Percentiles rank a stretch among this genome's conserved stretches.
Evolutionary conservation across 1,140 invertebrate species (phyloP).

Genomic region (Zaprionus inermis): DNA sequence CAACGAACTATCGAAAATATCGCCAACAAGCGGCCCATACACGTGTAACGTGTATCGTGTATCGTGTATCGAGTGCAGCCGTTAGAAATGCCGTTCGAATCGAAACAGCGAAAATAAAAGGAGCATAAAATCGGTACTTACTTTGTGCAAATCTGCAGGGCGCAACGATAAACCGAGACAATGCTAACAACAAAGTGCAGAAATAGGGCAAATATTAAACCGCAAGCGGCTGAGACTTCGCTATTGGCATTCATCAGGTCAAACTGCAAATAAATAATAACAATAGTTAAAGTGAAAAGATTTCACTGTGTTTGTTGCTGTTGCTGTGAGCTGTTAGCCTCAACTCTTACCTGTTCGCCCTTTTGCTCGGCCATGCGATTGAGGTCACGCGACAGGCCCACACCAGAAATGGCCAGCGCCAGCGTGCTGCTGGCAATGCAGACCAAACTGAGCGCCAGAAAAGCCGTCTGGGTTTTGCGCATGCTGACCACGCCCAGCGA

Average conservation of each 20-base stretch:
- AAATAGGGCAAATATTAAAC: slow-evolving; percentile 76
- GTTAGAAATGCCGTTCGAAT: slow-evolving; percentile 2
- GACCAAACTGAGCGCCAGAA: slow-evolving; percentile 79
- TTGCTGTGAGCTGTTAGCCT: too few species aligned
- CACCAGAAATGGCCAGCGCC: slow-evolving; percentile 81
- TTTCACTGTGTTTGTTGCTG: slow-evolving; percentile 4
- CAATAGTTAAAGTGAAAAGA: slow-evolving; percentile 23
- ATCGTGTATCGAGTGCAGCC: neutral
- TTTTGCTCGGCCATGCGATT: slow-evolving; percentile 78
- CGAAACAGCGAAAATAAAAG: neutral
- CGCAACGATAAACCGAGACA: slow-evolving; percentile 79
- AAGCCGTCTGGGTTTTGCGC: slow-evolving; percentile 78
- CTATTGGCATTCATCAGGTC: slow-evolving; percentile 69
- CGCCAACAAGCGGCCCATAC: neutral
- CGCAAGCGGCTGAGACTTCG: slow-evolving; percentile 77
- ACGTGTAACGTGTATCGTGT: slow-evolving; percentile 1
- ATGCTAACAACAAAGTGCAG: slow-evolving; percentile 82
- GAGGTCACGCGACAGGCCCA: slow-evolving; percentile 77
- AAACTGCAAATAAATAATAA: slow-evolving; percentile 48
- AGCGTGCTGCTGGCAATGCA: slow-evolving; percentile 81
- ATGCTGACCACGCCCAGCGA: slow-evolving; percentile 81
- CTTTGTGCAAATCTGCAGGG: slow-evolving; percentile 78
- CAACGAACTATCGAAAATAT: slow-evolving; percentile 18
- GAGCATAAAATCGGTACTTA: slow-evolving; percentile 53
- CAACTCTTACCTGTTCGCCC: slow-evolving; percentile 35